Evolutionary conservation across 2,797 vertebrate species (phyloP).

Genomic region (Notolepis coatsorum): DNA sequence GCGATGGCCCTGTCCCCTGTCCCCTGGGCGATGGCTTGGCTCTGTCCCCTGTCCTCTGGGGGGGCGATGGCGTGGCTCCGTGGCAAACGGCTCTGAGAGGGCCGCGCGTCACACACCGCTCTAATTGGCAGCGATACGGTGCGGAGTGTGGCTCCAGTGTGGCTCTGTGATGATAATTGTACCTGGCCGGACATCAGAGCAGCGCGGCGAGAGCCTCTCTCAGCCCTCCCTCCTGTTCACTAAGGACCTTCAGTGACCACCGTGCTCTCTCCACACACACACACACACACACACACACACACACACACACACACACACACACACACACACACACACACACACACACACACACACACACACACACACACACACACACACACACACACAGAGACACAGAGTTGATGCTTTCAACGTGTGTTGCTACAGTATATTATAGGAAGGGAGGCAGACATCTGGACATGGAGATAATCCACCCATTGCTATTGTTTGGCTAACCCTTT

Average conservation of each 20-base stretch:
- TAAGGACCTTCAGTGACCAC: slow-evolving; percentile 2
- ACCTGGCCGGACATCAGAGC: background rate
- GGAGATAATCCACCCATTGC: slow-evolving; percentile 37
- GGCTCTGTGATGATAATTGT: background rate
- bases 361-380: too few species aligned
- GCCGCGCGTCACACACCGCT: background rate
- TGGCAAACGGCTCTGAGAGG: background rate
- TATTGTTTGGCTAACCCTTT: slow-evolving; percentile 51
- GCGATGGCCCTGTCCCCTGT: background rate
- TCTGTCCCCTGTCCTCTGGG: background rate
- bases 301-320: too few species aligned
- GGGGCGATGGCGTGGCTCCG: too few species aligned
- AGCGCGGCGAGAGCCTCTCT: background rate
- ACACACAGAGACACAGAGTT: too few species aligned
- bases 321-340: too few species aligned
- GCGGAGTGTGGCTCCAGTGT: background rate
- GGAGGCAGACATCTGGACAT: slow-evolving; percentile 26
- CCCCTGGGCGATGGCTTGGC: background rate
- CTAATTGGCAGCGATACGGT: slow-evolving; percentile 8
- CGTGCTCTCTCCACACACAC: too few species aligned
- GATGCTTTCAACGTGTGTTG: slow-evolving; percentile 7
- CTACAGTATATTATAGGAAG: slow-evolving; percentile 14
- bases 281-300: too few species aligned
- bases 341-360: too few species aligned
- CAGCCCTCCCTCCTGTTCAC: background rate